Percentiles rank a stretch among this genome's conserved stretches.
Evolutionary conservation across 2,797 vertebrate genomes (phyloP).

Genomic region (Crenichthys baileyi): DNA sequence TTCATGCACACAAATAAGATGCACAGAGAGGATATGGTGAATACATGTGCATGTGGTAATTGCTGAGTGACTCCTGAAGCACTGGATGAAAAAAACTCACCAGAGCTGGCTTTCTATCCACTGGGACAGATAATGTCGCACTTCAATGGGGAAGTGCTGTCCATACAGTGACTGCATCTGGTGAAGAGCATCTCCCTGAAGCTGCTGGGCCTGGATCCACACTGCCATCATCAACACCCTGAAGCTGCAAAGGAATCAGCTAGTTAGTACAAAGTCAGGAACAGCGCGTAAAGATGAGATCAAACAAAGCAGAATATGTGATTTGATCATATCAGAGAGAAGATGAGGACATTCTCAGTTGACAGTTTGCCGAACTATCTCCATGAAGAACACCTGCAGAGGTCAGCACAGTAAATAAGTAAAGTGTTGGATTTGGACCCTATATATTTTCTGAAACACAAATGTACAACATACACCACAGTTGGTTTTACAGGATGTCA

Average conservation of each 20-base stretch:
- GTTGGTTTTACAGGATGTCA: background rate
- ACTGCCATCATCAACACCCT: conserved; percentile 89
- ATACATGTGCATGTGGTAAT: background rate
- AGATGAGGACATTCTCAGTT: background rate
- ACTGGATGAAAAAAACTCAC: conserved; percentile 73
- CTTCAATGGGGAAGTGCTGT: conserved; percentile 99
- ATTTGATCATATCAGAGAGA: background rate
- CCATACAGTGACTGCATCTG: conserved; percentile 98
- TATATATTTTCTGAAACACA: background rate
- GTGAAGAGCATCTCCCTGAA: conserved; percentile 94
- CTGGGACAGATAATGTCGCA: conserved; percentile 93
- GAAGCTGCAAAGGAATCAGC: background rate
- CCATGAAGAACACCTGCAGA: background rate
- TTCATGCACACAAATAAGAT: background rate
- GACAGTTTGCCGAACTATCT: background rate
- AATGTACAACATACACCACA: background rate
- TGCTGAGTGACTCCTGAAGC: background rate
- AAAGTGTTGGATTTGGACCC: background rate
- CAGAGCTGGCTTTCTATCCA: conserved; percentile 92
- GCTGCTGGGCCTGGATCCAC: conserved; percentile 97
- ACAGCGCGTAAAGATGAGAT: background rate
- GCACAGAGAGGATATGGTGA: background rate
- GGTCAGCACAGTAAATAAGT: background rate
- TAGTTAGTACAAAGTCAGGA: background rate
- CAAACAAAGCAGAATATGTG: background rate